A percentile compares a stretch with the other conserved stretches of the same genome.
These are phyloP conservation scores for Acrocephalus kingi DNA, from an alignment of 2,113 vertebrate species.

Conservation along the genomic window DNA sequence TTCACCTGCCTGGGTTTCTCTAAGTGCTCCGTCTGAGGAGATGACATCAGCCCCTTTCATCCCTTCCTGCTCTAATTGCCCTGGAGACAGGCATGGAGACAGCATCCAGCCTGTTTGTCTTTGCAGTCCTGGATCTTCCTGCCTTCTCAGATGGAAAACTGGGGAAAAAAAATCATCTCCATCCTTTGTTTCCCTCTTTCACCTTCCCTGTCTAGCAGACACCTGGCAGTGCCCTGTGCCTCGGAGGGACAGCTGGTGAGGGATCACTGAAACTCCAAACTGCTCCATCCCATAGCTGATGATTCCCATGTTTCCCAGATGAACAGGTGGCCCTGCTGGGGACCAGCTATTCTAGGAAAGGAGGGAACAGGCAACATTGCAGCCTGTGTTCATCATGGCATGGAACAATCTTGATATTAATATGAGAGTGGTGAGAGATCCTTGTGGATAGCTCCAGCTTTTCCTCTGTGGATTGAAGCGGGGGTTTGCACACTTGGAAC, in stretches of 20 bases:
- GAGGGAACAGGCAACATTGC: background rate
- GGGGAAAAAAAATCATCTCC: background rate
- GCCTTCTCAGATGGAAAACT: background rate
- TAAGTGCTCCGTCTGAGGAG: background rate
- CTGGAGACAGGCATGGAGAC: background rate
- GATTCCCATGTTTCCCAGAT: background rate
- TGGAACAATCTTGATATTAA: background rate
- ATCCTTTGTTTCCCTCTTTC: background rate
- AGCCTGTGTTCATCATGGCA: background rate
- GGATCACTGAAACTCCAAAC: background rate
- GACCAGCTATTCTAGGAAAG: background rate
- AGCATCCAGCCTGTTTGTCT: background rate
- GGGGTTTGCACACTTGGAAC: background rate
- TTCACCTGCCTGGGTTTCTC: background rate
- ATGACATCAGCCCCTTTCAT: conserved; percentile 13
- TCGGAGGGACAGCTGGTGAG: background rate
- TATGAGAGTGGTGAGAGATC: background rate
- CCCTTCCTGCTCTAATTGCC: background rate
- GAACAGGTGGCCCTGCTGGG: background rate
- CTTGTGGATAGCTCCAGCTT: background rate
- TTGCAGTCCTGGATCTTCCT: background rate
- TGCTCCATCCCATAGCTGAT: background rate
- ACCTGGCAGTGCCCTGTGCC: background rate
- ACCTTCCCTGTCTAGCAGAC: background rate
- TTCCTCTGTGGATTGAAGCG: background rate